Evolutionary conservation across 1,140 invertebrate species (phyloP).

Genomic region (Drosophila tani): DNA sequence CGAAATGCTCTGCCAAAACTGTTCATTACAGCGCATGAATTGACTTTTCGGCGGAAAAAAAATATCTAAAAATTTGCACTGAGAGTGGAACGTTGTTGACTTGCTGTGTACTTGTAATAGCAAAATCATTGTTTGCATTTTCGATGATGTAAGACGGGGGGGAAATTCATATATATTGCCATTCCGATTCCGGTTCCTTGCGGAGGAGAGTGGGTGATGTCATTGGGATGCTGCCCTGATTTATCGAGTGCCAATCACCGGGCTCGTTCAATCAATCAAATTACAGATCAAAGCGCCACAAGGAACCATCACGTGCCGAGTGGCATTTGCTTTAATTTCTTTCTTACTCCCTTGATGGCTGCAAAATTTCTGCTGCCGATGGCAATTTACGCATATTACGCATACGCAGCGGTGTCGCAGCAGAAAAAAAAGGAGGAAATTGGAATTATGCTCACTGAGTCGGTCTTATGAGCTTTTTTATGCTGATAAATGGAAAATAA

Average conservation of each 20-base stretch:
- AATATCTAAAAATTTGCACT: constrained; percentile 16
- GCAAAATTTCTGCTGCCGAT: constrained; percentile 33
- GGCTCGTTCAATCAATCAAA: constrained; percentile 71
- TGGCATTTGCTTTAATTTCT: constrained; percentile 35
- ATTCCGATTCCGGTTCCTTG: constrained; percentile 21
- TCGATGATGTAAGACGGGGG: constrained; percentile 20
- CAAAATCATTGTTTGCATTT: constrained; percentile 41
- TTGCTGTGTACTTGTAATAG: constrained; percentile 22
- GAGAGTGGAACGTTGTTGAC: constrained; percentile 4
- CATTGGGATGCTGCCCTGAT: constrained; percentile 35
- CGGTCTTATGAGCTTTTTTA: constrained; percentile 1
- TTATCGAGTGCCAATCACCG: constrained; percentile 58
- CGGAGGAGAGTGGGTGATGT: constrained; percentile 4
- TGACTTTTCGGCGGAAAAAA: constrained; percentile 21
- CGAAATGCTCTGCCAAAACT: constrained; percentile 12
- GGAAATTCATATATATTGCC: constrained; percentile 21
- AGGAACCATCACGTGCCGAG: constrained; percentile 18
- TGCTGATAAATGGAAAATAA: constrained; percentile 41
- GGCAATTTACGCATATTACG: constrained; percentile 55
- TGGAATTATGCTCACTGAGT: constrained; percentile 21
- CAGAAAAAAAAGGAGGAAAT: constrained; percentile 32
- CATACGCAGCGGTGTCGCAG: constrained; percentile 42
- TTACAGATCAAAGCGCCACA: constrained; percentile 61
- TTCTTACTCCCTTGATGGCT: constrained; percentile 7
- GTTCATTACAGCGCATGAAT: constrained; percentile 42